Evolutionary conservation across 2,888 invertebrate genomes (phyloP).

Genomic region (Macroteleia sp.): DNA sequence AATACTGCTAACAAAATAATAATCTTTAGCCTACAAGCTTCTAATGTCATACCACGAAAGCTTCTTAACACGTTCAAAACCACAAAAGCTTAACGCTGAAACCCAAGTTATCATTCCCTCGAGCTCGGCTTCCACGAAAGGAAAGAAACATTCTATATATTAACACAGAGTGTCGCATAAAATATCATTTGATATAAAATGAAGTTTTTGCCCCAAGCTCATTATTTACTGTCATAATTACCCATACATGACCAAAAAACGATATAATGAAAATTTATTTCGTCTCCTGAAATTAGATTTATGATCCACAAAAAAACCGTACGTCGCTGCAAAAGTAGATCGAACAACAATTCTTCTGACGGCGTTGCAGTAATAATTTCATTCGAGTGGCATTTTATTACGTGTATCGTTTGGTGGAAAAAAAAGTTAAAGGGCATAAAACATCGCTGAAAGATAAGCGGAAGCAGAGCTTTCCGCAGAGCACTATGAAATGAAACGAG

Average conservation of each 20-base stretch:
- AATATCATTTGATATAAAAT: not conserved
- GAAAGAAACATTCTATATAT: not conserved
- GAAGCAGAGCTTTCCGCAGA: constrained; percentile 7
- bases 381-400: constrained; percentile 14
- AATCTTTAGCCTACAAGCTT: constrained; percentile 33
- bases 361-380: constrained; percentile 3
- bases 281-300: constrained; percentile 1
- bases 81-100: constrained; percentile 33
- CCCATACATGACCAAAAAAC: not conserved
- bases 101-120: constrained; percentile 33
- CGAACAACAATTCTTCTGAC: not conserved
- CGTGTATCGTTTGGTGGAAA: constrained; percentile 8
- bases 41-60: constrained; percentile 26
- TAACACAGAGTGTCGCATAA: not conserved
- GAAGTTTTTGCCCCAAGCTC: not conserved
- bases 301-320: not conserved
- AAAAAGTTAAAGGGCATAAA: constrained; percentile 11
- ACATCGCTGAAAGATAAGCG: constrained; percentile 3
- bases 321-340: not conserved
- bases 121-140: constrained; percentile 4
- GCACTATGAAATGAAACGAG: not conserved
- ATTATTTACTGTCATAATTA: constrained; percentile 19
- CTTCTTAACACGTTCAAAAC: constrained; percentile 46
- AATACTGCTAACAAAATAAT: no score
- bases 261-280: constrained; percentile 11